These are phyloP conservation scores for Lymantria dispar DNA, from an alignment of 2,888 invertebrate species.

Conservation along the genomic window DNA sequence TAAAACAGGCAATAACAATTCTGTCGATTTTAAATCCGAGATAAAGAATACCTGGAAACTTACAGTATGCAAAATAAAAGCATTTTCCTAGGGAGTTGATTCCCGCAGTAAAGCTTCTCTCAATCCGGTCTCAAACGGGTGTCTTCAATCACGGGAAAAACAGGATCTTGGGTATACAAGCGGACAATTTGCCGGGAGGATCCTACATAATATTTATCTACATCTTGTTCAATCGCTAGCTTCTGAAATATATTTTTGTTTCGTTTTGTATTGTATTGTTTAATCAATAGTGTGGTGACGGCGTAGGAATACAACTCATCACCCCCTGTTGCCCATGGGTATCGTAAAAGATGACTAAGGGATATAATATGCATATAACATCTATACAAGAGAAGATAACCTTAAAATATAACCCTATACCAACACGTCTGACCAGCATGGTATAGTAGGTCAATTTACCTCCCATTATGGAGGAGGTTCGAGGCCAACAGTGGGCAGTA, in stretches of 20 bases:
- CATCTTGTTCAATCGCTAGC: constrained; percentile 11
- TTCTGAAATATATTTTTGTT: no score
- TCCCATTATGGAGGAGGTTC: no score
- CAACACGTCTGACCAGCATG: no score
- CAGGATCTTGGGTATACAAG: constrained; percentile 39
- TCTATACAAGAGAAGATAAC: no score
- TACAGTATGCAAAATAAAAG: constrained; percentile 41
- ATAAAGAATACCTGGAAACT: constrained; percentile 28
- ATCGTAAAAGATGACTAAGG: no score
- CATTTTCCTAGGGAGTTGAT: constrained; percentile 39
- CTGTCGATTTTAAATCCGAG: background rate
- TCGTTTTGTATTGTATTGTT: background rate
- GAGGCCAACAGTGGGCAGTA: no score
- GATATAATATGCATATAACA: no score
- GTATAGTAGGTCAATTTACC: no score
- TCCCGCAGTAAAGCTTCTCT: constrained; percentile 28
- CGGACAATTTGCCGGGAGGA: constrained; percentile 26
- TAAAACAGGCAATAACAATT: background rate
- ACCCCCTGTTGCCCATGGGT: no score
- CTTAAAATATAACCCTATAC: no score
- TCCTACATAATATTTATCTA: constrained; percentile 27
- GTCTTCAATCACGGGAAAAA: constrained; percentile 50
- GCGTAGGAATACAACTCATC: no score
- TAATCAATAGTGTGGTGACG: no score
- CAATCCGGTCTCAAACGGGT: constrained; percentile 45